Evolutionary conservation across 2,797 vertebrate genomes (phyloP).

Genomic region (Sitta carolinensis): DNA sequence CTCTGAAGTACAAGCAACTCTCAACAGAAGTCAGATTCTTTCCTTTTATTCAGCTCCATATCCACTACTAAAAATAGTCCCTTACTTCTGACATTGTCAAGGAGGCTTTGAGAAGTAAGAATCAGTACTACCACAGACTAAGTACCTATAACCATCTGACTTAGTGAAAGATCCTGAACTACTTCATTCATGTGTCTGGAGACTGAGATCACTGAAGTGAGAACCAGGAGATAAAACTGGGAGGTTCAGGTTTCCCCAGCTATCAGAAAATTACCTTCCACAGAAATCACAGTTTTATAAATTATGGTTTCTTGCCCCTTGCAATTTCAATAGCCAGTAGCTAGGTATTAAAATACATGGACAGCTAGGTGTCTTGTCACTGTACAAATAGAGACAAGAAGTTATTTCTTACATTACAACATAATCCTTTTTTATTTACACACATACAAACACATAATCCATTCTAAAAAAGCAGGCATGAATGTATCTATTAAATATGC

Average conservation of each 20-base stretch:
- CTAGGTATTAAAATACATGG: not conserved
- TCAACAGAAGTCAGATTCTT: not conserved
- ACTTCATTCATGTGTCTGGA: not conserved
- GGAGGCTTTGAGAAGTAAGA: conserved; percentile 10
- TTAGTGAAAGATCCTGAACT: not conserved
- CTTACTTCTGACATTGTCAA: not conserved
- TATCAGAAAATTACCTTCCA: not conserved
- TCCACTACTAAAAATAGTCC: not conserved
- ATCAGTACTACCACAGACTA: not conserved
- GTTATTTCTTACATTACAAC: not conserved
- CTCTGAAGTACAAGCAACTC: not conserved
- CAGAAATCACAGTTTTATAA: not conserved
- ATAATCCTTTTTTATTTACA: rapidly evolving
- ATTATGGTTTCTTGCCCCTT: not conserved
- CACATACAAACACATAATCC: rapidly evolving
- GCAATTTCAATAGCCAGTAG: not conserved
- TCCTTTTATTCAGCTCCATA: not conserved
- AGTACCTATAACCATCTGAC: not conserved
- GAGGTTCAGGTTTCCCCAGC: not conserved
- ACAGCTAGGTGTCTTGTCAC: not conserved
- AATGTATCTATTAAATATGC: not conserved
- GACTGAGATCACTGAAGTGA: not conserved
- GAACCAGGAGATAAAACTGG: not conserved
- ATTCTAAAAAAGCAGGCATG: not conserved
- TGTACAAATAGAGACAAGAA: not conserved